A percentile compares a stretch with the other conserved stretches of the same genome.
Conservation (phyloP, 2,113 vertebrate genomes). For the Himantopus leucocephalus region DNA sequence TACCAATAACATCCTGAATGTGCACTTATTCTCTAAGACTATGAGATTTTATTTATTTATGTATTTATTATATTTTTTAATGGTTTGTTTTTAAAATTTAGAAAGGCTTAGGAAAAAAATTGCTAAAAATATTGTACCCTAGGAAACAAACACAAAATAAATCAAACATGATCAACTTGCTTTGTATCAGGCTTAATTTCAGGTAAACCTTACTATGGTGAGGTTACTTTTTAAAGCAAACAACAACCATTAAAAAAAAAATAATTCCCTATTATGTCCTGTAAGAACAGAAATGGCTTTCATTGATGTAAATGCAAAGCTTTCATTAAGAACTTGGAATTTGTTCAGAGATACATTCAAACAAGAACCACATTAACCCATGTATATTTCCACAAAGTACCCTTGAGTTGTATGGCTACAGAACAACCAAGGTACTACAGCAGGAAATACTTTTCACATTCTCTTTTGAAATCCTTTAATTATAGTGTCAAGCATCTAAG, state of each 20-base stretch:
- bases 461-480: background rate
- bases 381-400: background rate
- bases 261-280: background rate
- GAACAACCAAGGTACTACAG: background rate
- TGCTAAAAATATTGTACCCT: background rate
- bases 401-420: background rate
- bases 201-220: background rate
- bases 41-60: background rate
- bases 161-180: accelerated
- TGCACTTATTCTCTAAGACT: background rate
- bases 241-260: background rate
- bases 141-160: background rate
- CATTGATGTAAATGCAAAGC: background rate
- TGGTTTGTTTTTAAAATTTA: background rate
- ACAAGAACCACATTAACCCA: background rate
- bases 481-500: background rate
- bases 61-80: background rate
- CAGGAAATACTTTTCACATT: background rate
- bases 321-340: background rate
- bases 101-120: background rate
- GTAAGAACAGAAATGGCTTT: background rate
- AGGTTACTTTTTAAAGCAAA: background rate
- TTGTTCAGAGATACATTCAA: background rate
- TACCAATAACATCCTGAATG: background rate
- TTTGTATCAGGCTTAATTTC: background rate